Conservation (phyloP, 2,888 invertebrate genomes). For the Eupithecia subfuscata region DNA sequence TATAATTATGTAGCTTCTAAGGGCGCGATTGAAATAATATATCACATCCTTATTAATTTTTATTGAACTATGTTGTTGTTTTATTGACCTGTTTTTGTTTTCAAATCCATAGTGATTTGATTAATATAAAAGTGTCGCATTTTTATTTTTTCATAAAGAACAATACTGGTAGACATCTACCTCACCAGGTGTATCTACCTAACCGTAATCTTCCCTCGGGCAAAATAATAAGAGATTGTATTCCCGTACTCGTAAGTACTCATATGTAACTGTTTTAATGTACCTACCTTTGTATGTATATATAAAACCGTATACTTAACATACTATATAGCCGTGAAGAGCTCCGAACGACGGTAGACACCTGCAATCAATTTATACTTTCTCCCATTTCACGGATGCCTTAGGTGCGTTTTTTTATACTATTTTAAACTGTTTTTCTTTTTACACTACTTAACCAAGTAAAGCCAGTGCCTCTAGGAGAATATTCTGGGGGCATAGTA, state of each 20-base stretch:
- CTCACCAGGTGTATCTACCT: too few relatives aligned
- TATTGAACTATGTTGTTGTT: too few relatives aligned
- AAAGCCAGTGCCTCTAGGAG: neutral
- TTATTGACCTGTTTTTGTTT: too few relatives aligned
- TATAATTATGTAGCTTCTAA: too few relatives aligned
- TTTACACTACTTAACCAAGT: neutral
- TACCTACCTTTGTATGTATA: neutral
- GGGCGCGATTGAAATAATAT: too few relatives aligned
- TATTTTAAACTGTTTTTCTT: conserved; percentile 9
- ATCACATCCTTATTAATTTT: too few relatives aligned
- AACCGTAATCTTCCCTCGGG: too few relatives aligned
- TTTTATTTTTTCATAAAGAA: too few relatives aligned
- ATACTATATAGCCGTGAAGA: neutral
- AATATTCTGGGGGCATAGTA: neutral
- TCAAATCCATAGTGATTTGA: too few relatives aligned
- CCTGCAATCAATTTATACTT: conserved; percentile 34
- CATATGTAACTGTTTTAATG: neutral
- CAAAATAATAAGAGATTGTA: neutral
- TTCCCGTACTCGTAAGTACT: too few relatives aligned
- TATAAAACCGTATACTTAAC: neutral
- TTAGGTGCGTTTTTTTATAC: conserved; percentile 28
- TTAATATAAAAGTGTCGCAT: too few relatives aligned
- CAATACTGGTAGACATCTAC: too few relatives aligned
- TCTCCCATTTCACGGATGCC: conserved; percentile 38
- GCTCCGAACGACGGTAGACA: neutral